Evolutionary conservation across 2,113 vertebrate species (phyloP), one percentile per base, ranked within the genome.

Genomic region (Thymallus thymallus): DNA sequence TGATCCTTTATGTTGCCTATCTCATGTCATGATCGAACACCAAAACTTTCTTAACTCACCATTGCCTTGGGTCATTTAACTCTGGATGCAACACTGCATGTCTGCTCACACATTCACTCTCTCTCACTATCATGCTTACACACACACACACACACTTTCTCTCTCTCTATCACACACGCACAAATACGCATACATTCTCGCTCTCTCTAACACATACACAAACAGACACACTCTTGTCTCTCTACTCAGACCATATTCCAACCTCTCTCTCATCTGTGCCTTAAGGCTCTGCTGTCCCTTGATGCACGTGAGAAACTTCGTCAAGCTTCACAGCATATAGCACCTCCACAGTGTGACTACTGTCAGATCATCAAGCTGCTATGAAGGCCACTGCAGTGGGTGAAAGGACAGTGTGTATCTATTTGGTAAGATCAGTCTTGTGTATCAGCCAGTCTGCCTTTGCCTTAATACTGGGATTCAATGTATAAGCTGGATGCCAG

Each of bases 251-350:
- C 69, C 26, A 70, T 72, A 14, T 58, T 51, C 0, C 55, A 18
- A 46, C 45, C 64, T 61, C 0, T 61, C 0, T 35, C 75, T 68
- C 7, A 76, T 68, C 32, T 71, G 22, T 77, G 41, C 29, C 55
- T 35, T 0, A 62, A 90, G 88, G 85, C 83, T 41, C 79, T 91
- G 71, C 66, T 82, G 6, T 87, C 87, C 22, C 65, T 89, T 0
- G 70, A 84, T 71, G 88, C 88, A 73, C 64, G 26, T n/a, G 46
- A 83, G 69, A 88, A 87, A 74, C 85, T 91, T 56, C 58, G 68
- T 1, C 66, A 32, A 63, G 83, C 89, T 56, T 84, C 87, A 18
- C 61, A 78, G 0, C 68, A 75, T 0, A 16, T 51, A 4, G 60
- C 80, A 2, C 41, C 80, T 79, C 73, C 68, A 24, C 78, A 82